Percentiles rank a stretch among this genome's conserved stretches.
Evolutionary conservation across 23 tunicate genomes (phyloP).

Genomic region (Styela plicata): DNA sequence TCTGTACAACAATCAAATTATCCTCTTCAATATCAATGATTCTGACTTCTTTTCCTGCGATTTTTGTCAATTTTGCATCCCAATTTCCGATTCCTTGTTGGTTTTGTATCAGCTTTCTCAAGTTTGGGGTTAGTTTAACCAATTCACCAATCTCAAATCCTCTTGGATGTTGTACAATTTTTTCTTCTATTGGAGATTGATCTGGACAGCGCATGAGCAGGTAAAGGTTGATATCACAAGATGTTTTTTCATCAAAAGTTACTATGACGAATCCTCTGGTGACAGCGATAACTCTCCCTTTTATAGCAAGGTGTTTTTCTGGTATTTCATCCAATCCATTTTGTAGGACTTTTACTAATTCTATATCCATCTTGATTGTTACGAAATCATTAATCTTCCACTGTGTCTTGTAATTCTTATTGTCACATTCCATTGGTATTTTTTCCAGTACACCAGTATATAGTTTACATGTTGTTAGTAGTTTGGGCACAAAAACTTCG

Average conservation of each 20-base stretch:
- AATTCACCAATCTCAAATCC: not conserved
- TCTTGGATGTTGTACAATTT: not conserved
- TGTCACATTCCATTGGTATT: not conserved
- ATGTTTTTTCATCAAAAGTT: not conserved
- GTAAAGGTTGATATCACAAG: not conserved
- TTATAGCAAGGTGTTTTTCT: not conserved
- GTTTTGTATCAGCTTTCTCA: not conserved
- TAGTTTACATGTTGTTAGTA: not conserved
- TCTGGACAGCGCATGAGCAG: not conserved
- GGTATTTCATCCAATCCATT: not conserved
- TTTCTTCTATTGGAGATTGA: not conserved
- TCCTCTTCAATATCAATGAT: not conserved
- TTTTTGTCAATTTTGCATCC: not conserved
- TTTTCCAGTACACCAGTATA: constrained; percentile 25
- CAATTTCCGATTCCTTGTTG: not conserved
- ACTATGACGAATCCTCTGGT: not conserved
- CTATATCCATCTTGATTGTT: not conserved
- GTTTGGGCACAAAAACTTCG: not conserved
- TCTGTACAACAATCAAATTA: not conserved
- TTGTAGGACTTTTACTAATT: not conserved
- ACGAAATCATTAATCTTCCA: too few species aligned
- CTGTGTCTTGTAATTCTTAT: not conserved
- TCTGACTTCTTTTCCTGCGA: not conserved
- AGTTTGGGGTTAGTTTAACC: not conserved
- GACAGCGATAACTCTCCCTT: not conserved